Percentiles rank a stretch among this genome's conserved stretches.
Evolutionary conservation across 2,113 vertebrate genomes (phyloP).

Genomic region (Pteropus alecto): DNA sequence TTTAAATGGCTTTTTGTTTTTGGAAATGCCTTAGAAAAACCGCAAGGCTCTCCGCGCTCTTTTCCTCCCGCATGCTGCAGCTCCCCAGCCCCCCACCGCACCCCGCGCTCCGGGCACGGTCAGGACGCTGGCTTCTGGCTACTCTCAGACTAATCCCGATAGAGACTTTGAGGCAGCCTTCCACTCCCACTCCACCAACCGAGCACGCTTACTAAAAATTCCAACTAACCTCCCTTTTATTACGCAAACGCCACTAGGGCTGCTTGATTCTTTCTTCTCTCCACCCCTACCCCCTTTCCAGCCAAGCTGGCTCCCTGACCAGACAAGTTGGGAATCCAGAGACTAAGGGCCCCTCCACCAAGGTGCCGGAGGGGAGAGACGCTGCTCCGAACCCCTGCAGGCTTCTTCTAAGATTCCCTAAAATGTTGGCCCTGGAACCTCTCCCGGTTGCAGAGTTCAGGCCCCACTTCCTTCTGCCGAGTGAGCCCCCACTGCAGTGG

Average conservation of each 20-base stretch:
- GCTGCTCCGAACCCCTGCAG: neutral
- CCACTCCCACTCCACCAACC: neutral
- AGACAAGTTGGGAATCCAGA: neutral
- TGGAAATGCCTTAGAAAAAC: conserved; percentile 25
- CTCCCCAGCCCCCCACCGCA: neutral
- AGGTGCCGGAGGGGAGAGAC: neutral
- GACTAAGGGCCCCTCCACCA: neutral
- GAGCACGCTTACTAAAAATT: neutral
- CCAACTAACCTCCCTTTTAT: conserved; percentile 39
- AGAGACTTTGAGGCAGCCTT: neutral
- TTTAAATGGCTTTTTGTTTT: conserved; percentile 61
- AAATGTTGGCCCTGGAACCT: neutral
- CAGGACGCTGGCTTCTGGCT: neutral
- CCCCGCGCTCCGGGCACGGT: neutral
- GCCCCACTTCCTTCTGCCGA: neutral
- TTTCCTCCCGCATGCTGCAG: neutral
- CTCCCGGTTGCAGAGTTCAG: neutral
- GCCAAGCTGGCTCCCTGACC: neutral
- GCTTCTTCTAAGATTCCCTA: neutral
- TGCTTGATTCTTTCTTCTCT: neutral
- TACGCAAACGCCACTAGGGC: conserved; percentile 48
- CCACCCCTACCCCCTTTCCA: conserved; percentile 15
- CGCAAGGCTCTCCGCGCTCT: neutral
- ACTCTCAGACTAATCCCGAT: neutral
- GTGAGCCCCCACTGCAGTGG: neutral